Evolutionary conservation across 53 echinoderm and acorn worm species (phyloP).

Genomic region (Stichopus horrens): DNA sequence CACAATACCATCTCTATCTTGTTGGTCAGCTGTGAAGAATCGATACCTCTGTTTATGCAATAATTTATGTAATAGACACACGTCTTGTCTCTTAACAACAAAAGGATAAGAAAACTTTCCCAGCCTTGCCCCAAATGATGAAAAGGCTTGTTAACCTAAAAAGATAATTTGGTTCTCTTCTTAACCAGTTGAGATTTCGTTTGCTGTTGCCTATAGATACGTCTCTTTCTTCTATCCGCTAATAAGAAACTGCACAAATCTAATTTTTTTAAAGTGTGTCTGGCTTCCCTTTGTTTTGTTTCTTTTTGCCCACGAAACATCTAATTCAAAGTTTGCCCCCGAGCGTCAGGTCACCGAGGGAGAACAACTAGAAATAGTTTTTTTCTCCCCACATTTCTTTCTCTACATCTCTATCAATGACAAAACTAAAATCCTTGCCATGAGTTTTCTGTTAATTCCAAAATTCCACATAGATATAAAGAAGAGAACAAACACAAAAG

Average conservation of each 20-base stretch:
- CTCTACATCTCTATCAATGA: too few relatives aligned
- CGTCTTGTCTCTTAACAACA: too few relatives aligned
- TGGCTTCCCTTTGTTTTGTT: neutral
- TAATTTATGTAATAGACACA: too few relatives aligned
- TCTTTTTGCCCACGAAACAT: neutral
- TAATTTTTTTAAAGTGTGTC: neutral
- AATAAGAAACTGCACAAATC: neutral
- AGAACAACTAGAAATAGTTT: neutral
- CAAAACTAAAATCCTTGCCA: too few relatives aligned
- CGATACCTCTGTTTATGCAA: too few relatives aligned
- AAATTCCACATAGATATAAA: too few relatives aligned
- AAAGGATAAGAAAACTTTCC: neutral
- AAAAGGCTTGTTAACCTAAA: constrained; percentile 3
- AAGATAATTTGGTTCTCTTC: neutral
- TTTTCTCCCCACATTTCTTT: too few relatives aligned
- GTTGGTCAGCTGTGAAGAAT: too few relatives aligned
- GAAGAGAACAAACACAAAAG: neutral
- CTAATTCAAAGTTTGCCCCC: neutral
- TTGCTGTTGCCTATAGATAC: neutral
- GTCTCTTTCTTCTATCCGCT: neutral
- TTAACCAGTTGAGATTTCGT: neutral
- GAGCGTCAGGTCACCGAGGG: neutral
- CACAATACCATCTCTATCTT: too few relatives aligned
- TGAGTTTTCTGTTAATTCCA: too few relatives aligned
- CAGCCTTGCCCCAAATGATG: neutral